Percentiles rank a stretch among this genome's conserved stretches.
phyloP scores from a whole-genome alignment of 2,797 vertebrate genomes.

The Meda fulgida region DNA sequence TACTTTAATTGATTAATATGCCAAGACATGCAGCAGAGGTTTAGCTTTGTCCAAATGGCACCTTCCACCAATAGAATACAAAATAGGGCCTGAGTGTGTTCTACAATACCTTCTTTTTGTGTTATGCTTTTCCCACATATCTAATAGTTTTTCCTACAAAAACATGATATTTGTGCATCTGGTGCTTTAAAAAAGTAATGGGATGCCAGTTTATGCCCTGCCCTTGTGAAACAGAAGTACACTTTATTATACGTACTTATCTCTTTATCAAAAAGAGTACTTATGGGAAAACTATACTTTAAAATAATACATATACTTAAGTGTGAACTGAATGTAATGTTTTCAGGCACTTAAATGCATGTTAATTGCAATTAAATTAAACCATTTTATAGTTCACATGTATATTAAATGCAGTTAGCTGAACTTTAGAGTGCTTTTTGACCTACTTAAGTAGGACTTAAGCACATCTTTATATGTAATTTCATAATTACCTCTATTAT shows the following conservation, averaged over 20 bases:
- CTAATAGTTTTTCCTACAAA: background rate
- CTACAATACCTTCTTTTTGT: background rate
- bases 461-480: background rate
- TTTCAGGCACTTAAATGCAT: background rate
- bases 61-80: background rate
- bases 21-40: background rate
- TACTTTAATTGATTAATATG: background rate
- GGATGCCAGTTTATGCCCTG: background rate
- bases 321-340: background rate
- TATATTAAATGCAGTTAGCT: background rate
- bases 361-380: background rate
- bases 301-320: background rate
- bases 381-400: background rate
- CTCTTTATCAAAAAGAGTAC: background rate
- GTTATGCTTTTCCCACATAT: background rate
- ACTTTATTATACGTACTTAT: background rate
- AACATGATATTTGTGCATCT: background rate
- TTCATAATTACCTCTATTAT: background rate
- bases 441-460: background rate
- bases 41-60: background rate
- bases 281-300: background rate
- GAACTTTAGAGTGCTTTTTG: background rate
- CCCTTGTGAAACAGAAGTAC: background rate
- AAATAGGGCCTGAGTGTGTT: background rate
- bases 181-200: background rate